These are phyloP conservation scores for Scomber japonicus DNA, from an alignment of 2,113 vertebrate genomes.

Conservation along the genomic window DNA sequence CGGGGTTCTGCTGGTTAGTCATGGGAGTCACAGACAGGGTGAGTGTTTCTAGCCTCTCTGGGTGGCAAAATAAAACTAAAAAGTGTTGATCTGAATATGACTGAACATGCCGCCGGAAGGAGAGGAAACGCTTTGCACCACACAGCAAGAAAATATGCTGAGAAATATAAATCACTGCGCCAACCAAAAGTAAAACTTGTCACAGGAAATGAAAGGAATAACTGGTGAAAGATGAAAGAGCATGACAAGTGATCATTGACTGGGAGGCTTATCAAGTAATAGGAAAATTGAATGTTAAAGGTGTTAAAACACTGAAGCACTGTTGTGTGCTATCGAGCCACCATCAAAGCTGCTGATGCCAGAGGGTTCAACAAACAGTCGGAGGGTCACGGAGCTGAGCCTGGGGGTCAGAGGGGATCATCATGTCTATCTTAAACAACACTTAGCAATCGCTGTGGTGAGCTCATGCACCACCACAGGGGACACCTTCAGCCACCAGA, in stretches of 20 bases:
- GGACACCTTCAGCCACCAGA: too few relatives aligned
- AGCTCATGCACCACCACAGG: background rate
- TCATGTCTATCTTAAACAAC: background rate
- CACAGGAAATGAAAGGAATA: too few relatives aligned
- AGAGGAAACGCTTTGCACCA: background rate
- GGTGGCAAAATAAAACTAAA: background rate
- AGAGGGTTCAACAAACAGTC: background rate
- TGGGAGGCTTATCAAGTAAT: too few relatives aligned
- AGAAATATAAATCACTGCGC: background rate
- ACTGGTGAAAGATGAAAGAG: too few relatives aligned
- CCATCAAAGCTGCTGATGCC: background rate
- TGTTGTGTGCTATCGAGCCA: background rate
- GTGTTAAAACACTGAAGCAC: background rate
- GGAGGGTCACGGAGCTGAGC: background rate
- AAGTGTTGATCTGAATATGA: background rate
- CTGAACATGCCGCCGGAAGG: background rate
- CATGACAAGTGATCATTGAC: too few relatives aligned
- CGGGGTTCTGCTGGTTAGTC: constrained; percentile 1
- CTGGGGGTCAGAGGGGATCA: too few relatives aligned
- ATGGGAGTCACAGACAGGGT: background rate
- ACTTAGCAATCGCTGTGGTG: background rate
- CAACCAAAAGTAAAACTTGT: background rate
- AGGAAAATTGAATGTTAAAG: background rate
- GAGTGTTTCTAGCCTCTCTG: too few relatives aligned
- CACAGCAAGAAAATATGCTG: background rate